Evolutionary conservation across 30 jellyfish, hydroid and myxozoan genomes (phyloP).

Genomic region (Aurelia sp.): DNA sequence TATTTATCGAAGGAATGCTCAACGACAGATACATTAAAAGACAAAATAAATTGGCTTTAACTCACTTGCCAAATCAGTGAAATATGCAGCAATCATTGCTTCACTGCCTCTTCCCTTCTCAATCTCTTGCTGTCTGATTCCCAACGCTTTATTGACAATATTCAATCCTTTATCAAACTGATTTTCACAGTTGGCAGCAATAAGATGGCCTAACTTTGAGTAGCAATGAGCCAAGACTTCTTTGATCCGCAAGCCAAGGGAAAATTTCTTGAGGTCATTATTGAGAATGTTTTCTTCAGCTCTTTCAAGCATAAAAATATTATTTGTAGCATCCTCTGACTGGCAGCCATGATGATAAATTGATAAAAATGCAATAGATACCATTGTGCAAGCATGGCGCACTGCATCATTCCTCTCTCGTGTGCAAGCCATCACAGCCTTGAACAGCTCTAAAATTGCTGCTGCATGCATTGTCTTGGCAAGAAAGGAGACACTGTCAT

Average conservation of each 20-base stretch:
- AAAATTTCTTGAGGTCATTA: no score
- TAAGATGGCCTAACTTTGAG: slow-evolving; percentile 6
- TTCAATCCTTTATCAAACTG: not conserved
- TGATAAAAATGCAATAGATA: slow-evolving; percentile 3
- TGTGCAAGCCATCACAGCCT: not conserved
- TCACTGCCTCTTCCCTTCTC: not conserved
- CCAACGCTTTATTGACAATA: not conserved
- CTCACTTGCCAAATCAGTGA: slow-evolving; percentile 6
- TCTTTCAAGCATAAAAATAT: not conserved
- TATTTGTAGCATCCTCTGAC: not conserved
- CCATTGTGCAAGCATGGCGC: slow-evolving; percentile 11
- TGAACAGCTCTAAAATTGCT: not conserved
- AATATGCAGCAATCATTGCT: slow-evolving; percentile 7
- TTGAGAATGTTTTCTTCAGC: not conserved
- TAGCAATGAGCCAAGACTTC: slow-evolving; percentile 11
- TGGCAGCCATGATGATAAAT: slow-evolving; percentile 8
- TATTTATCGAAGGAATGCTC: no score
- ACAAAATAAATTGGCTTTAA: not conserved
- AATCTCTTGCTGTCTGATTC: not conserved
- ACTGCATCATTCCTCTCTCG: not conserved
- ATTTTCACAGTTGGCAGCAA: slow-evolving; percentile 2
- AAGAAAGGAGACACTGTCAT: slow-evolving; percentile 30
- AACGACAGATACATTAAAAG: not conserved
- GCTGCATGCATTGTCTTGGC: slow-evolving; percentile 5
- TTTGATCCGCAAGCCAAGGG: not conserved